Evolutionary conservation across 2,113 vertebrate genomes (phyloP).

Genomic region (Mirounga angustirostris): DNA sequence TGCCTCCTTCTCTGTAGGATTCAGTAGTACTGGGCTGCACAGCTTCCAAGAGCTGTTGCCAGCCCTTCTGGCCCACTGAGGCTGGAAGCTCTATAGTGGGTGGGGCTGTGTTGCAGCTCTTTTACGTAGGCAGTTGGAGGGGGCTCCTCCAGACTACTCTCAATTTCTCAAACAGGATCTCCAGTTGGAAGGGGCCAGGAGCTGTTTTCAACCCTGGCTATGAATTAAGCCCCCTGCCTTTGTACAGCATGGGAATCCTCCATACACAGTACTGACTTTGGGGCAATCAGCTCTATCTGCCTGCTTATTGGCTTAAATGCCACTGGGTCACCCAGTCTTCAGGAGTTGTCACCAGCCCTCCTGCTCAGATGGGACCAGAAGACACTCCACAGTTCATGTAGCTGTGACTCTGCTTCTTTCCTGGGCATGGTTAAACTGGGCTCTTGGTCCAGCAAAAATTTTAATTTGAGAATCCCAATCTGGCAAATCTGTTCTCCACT

Average conservation of each 20-base stretch:
- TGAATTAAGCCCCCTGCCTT: not conserved
- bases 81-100: not conserved
- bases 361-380: not conserved
- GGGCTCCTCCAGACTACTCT: not conserved
- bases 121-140: not conserved
- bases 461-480: not conserved
- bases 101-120: not conserved
- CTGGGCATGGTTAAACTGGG: not conserved
- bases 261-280: not conserved
- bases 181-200: not conserved
- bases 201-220: not conserved
- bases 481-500: not conserved
- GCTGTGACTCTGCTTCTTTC: not conserved
- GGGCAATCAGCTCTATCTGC: not conserved
- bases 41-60: not conserved
- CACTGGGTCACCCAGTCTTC: not conserved
- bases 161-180: not conserved
- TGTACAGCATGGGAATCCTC: not conserved
- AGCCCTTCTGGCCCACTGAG: not conserved
- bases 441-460: not conserved
- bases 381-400: not conserved
- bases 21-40: not conserved
- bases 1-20: not conserved
- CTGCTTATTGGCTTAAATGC: not conserved
- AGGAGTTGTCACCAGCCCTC: not conserved